Conservation (phyloP, 2,888 invertebrate species). For the Synergus laeviventris region DNA sequence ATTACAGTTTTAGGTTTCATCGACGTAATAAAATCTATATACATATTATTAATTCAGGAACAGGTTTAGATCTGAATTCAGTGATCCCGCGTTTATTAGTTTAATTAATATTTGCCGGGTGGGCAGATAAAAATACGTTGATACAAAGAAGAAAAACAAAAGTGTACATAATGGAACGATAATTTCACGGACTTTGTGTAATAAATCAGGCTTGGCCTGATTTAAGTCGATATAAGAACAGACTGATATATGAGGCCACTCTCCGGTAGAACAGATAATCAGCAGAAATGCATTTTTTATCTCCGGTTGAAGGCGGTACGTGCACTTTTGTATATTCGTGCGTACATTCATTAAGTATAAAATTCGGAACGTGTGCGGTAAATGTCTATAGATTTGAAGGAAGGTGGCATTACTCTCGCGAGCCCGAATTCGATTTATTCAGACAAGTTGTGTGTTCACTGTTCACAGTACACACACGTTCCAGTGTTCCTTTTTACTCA, state of each 20-base stretch:
- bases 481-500: conserved; percentile 12
- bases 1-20: no score
- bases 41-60: no score
- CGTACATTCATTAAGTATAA: conserved; percentile 40
- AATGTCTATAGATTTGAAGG: conserved; percentile 17
- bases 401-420: not conserved
- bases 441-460: not conserved
- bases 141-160: not conserved
- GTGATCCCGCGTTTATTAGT: not conserved
- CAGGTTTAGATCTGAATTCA: no score
- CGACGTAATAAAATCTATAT: no score
- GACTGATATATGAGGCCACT: conserved; percentile 53
- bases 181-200: not conserved
- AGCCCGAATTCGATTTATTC: not conserved
- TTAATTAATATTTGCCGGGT: not conserved
- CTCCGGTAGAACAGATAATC: conserved; percentile 48
- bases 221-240: conserved; percentile 42
- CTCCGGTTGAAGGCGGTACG: conserved; percentile 20
- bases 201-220: conserved; percentile 21
- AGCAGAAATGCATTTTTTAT: conserved; percentile 45
- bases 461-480: not conserved
- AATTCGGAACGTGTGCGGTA: conserved; percentile 24
- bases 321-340: conserved; percentile 22
- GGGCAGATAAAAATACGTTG: no score
- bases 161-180: not conserved